These are phyloP conservation scores for Perizoma flavofasciatum DNA, from an alignment of 2,888 invertebrate species.

Conservation along the genomic window DNA sequence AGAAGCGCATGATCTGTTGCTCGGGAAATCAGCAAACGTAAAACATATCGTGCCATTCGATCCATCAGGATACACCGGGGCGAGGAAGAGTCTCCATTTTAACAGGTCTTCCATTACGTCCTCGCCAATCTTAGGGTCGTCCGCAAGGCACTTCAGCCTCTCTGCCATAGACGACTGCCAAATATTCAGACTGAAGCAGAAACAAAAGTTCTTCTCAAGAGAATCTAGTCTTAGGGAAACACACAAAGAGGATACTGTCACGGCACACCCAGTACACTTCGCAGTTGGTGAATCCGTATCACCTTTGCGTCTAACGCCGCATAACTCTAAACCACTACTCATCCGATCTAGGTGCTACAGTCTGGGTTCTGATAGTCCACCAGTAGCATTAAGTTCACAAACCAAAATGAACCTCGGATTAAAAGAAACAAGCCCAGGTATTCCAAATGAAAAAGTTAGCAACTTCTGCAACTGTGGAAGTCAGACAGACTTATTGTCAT, in stretches of 20 bases:
- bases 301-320: conserved; percentile 65
- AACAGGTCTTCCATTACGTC: conserved; percentile 67
- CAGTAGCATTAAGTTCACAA: conserved; percentile 84
- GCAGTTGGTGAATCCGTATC: conserved; percentile 88
- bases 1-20: conserved; percentile 91
- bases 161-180: conserved; percentile 86
- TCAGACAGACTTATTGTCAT: conserved; percentile 87
- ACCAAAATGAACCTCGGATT: conserved; percentile 86
- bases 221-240: conserved; percentile 75
- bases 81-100: conserved; percentile 73
- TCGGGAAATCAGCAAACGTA: conserved; percentile 89
- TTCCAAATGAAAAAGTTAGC: conserved; percentile 61
- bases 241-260: conserved; percentile 65
- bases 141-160: conserved; percentile 87
- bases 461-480: conserved; percentile 88
- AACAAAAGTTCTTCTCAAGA: conserved; percentile 71
- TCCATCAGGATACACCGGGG: conserved; percentile 84
- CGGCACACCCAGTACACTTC: conserved; percentile 83
- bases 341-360: conserved; percentile 86
- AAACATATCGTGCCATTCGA: conserved; percentile 91
- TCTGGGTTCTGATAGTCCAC: conserved; percentile 83
- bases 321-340: conserved; percentile 54
- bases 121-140: conserved; percentile 80
- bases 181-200: conserved; percentile 74
- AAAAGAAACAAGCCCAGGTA: conserved; percentile 76